A percentile compares a stretch with the other conserved stretches of the same genome.
Conservation (phyloP, 92 coral and sea anemone species). For the Epizoanthus illoricatus region DNA sequence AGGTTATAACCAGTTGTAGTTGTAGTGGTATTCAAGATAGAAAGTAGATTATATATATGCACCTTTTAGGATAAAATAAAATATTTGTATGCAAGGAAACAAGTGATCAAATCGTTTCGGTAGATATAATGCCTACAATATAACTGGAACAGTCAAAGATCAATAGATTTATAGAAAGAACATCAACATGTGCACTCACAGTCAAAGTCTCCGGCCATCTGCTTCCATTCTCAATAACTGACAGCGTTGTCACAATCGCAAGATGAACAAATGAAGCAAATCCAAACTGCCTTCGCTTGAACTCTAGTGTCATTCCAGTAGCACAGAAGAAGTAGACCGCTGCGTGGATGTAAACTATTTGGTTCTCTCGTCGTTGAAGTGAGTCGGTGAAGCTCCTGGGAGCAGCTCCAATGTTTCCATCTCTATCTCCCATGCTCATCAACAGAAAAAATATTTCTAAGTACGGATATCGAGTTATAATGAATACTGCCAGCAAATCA, state of each 20-base stretch:
- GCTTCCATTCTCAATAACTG: slow-evolving; percentile 58
- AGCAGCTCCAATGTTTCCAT: slow-evolving; percentile 29
- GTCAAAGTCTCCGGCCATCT: slow-evolving; percentile 80
- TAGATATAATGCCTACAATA: no score
- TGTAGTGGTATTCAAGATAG: no score
- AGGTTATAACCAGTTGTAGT: no score
- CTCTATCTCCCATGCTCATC: slow-evolving; percentile 64
- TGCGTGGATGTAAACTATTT: slow-evolving; percentile 72
- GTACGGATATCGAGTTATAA: slow-evolving; percentile 91
- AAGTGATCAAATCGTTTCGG: no score
- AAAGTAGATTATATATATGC: no score
- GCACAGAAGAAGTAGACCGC: slow-evolving; percentile 84
- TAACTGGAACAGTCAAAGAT: no score
- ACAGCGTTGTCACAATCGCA: slow-evolving; percentile 51
- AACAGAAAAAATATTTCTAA: slow-evolving; percentile 75
- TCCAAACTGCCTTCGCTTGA: slow-evolving; percentile 75
- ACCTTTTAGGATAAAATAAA: no score
- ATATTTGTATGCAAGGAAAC: no score
- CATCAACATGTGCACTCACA: slow-evolving; percentile 50
- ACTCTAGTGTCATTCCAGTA: slow-evolving; percentile 91
- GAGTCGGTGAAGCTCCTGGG: slow-evolving; percentile 61
- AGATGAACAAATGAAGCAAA: slow-evolving; percentile 80
- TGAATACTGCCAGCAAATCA: slow-evolving; percentile 77
- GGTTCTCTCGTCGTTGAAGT: slow-evolving; percentile 55
- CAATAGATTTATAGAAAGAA: background rate